Conservation (phyloP, 2,797 vertebrate species). For the Pangasius mekongensis region DNA sequence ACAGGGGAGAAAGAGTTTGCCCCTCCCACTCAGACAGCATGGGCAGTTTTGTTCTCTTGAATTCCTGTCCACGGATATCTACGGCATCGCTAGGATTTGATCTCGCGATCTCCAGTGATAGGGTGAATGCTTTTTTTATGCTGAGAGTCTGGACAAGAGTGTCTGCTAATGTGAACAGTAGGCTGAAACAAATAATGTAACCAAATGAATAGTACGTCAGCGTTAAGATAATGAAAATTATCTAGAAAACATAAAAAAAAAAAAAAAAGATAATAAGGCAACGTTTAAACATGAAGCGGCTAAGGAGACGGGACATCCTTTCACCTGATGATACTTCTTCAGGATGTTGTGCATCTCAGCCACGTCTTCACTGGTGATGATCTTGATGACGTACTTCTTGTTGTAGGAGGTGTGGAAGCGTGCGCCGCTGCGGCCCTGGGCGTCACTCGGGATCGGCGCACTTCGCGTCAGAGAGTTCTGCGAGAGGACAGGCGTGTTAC, state of each 20-base stretch:
- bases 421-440: slow-evolving; percentile 94
- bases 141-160: background rate
- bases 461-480: slow-evolving; percentile 97
- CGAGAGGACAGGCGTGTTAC: slow-evolving; percentile 44
- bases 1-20: background rate
- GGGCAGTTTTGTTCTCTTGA: background rate
- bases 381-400: slow-evolving; percentile 97
- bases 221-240: background rate
- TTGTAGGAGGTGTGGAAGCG: slow-evolving; percentile 96
- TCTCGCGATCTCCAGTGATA: background rate
- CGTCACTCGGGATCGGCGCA: slow-evolving; percentile 91
- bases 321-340: slow-evolving; percentile 99
- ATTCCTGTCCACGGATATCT: background rate
- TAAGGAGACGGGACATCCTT: background rate
- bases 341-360: slow-evolving; percentile 99
- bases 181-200: background rate
- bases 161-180: background rate
- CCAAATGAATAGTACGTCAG: background rate
- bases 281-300: background rate
- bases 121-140: background rate
- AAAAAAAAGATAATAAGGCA: background rate
- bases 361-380: slow-evolving; percentile 97
- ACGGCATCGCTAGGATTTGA: background rate
- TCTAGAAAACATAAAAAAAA: no score
- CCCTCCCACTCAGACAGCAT: background rate